Conservation (phyloP, 2,113 vertebrate genomes). For the Anolis sagrei region DNA sequence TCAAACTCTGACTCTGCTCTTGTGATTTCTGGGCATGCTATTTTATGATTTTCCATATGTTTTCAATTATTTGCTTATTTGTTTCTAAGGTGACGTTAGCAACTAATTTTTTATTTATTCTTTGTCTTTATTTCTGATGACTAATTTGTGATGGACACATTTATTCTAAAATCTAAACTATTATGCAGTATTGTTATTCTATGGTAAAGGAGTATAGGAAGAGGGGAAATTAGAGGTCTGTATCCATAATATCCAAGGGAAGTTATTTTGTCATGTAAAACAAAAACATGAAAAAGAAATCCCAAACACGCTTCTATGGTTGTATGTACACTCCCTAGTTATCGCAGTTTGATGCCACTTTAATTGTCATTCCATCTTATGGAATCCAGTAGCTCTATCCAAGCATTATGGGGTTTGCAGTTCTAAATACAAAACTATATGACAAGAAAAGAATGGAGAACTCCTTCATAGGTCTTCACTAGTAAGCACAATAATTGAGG, state of each 20-base stretch:
- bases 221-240: not conserved
- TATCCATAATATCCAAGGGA: not conserved
- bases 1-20: not conserved
- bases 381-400: too few species aligned
- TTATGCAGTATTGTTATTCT: not conserved
- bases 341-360: too few species aligned
- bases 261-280: not conserved
- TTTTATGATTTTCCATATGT: not conserved
- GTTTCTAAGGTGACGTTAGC: not conserved
- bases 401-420: too few species aligned
- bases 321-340: too few species aligned
- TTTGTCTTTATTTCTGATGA: not conserved
- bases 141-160: not conserved
- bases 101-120: not conserved
- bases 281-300: too few species aligned
- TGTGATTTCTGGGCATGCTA: not conserved
- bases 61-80: not conserved
- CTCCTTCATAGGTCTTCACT: too few species aligned
- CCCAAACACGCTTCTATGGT: too few species aligned
- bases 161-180: not conserved
- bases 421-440: too few species aligned
- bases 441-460: too few species aligned
- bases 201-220: not conserved
- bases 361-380: too few species aligned
- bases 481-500: too few species aligned